Evolutionary conservation across 2,113 vertebrate species (phyloP).

Genomic region (Antechinus flavipes): DNA sequence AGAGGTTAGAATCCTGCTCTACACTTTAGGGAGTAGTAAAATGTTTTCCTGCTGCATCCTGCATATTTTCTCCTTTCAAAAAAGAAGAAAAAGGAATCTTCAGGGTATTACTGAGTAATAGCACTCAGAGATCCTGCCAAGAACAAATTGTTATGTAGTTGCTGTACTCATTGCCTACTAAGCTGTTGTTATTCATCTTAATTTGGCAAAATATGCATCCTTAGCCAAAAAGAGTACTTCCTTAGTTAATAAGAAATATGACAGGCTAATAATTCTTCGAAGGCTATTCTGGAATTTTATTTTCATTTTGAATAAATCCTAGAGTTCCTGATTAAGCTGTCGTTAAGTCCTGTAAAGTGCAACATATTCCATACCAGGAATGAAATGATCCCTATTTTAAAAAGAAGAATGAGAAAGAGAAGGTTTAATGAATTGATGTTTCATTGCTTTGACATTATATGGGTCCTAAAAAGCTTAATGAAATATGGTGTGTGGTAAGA

Average conservation of each 20-base stretch:
- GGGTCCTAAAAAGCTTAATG: neutral
- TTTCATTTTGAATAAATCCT: conserved; percentile 31
- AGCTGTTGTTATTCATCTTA: conserved; percentile 78
- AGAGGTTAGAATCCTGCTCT: conserved; percentile 4
- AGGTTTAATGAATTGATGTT: neutral
- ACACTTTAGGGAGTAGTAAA: conserved; percentile 71
- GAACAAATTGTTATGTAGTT: conserved; percentile 85
- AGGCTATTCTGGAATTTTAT: conserved; percentile 58
- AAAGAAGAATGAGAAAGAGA: neutral
- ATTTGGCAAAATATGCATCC: conserved; percentile 77
- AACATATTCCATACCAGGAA: neutral
- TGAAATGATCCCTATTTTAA: neutral
- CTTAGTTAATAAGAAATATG: conserved; percentile 64
- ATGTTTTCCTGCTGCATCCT: conserved; percentile 72
- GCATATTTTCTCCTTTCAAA: conserved; percentile 72
- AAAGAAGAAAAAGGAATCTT: conserved; percentile 77
- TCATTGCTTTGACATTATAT: neutral
- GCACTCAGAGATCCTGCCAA: conserved; percentile 79
- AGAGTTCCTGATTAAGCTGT: conserved; percentile 44
- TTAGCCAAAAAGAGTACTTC: conserved; percentile 73
- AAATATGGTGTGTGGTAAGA: neutral
- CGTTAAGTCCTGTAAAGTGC: conserved; percentile 23
- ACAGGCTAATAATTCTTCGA: conserved; percentile 74
- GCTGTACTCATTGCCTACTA: conserved; percentile 77
- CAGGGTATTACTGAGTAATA: conserved; percentile 62